phyloP scores from a whole-genome alignment of 2,888 invertebrate species.

The Cerastis leucographa region DNA sequence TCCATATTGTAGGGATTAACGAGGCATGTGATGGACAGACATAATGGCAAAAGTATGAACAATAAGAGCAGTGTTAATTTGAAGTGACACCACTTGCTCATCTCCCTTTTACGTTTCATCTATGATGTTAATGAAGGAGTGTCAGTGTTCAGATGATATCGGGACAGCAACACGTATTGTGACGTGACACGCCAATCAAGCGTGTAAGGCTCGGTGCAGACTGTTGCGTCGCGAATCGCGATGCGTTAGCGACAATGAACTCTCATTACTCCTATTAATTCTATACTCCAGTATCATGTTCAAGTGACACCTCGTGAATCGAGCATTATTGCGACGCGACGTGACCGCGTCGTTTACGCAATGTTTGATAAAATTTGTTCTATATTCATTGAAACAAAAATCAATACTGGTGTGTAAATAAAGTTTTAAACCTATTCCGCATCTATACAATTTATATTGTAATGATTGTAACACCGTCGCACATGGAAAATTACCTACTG shows the following conservation, averaged over 20 bases:
- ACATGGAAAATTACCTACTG: neutral
- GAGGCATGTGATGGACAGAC: constrained; percentile 26
- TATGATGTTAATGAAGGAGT: neutral
- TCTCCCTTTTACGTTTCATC: neutral
- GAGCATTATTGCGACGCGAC: neutral
- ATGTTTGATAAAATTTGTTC: neutral
- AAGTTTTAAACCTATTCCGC: neutral
- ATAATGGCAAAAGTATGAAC: constrained; percentile 19
- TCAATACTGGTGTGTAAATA: neutral
- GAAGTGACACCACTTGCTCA: constrained; percentile 22
- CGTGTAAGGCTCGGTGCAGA: neutral
- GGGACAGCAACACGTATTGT: neutral
- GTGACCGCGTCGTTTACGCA: neutral
- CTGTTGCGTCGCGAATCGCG: neutral
- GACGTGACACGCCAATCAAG: constrained; percentile 7
- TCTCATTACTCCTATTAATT: too few species aligned
- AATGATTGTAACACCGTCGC: neutral
- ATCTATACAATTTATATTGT: neutral
- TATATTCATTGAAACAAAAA: neutral
- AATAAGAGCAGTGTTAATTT: constrained; percentile 4
- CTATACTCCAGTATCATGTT: neutral
- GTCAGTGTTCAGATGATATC: constrained; percentile 3
- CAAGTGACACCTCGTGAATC: neutral
- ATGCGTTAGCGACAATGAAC: neutral
- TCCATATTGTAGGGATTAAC: neutral